Evolutionary conservation across 2,113 vertebrate genomes (phyloP).

Genomic region (Brachypteracias leptosomus): DNA sequence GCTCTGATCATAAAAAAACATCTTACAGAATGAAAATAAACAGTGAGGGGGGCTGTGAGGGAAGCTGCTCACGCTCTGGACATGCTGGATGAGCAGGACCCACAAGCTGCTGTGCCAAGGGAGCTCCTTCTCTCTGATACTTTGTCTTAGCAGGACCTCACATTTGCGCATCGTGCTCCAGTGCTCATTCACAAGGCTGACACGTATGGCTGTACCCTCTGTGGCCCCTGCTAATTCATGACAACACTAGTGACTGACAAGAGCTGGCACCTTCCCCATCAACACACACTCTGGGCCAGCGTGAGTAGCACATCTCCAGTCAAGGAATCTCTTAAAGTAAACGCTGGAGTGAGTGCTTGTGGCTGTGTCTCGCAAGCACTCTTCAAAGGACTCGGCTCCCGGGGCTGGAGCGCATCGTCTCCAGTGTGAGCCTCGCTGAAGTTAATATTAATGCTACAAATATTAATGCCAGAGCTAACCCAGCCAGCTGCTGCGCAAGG

Average conservation of each 20-base stretch:
- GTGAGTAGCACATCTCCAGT: not conserved
- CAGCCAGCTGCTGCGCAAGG: not conserved
- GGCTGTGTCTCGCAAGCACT: not conserved
- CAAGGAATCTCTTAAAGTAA: not conserved
- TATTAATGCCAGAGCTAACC: not conserved
- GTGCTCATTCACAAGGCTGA: conserved; percentile 49
- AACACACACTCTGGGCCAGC: conserved; percentile 26
- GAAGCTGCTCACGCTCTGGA: not conserved
- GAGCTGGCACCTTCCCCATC: conserved; percentile 57
- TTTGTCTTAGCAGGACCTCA: conserved; percentile 15
- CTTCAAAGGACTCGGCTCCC: not conserved
- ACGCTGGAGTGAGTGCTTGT: not conserved
- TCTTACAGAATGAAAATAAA: not conserved
- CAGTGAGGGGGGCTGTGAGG: not conserved
- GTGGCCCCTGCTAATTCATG: conserved; percentile 43
- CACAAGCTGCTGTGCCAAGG: not conserved
- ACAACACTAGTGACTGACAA: conserved; percentile 53
- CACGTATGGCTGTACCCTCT: conserved; percentile 16
- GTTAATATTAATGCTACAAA: conserved; percentile 37
- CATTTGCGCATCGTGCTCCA: not conserved
- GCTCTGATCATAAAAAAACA: not conserved
- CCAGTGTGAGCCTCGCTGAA: not conserved
- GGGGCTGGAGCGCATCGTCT: not conserved
- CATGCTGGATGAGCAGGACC: not conserved
- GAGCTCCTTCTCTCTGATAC: not conserved